These are phyloP conservation scores for Meliscaeva auricollis DNA, from an alignment of 2,888 invertebrate species.

Conservation along the genomic window DNA sequence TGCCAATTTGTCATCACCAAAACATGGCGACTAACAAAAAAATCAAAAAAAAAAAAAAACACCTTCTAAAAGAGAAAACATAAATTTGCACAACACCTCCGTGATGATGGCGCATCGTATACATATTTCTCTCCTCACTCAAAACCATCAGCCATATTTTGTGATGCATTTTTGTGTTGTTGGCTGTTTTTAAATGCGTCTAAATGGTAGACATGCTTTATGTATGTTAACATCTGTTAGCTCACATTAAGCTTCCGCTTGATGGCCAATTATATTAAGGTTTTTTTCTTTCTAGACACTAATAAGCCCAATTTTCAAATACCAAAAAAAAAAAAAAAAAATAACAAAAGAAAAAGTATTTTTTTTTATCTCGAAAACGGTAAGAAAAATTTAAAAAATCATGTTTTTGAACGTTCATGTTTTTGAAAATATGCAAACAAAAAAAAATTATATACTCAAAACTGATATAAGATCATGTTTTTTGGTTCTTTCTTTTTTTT, in stretches of 20 bases:
- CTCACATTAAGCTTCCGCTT: constrained; percentile 23
- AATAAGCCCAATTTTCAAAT: constrained; percentile 5
- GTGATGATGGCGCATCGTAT: constrained; percentile 17
- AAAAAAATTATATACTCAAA: background rate
- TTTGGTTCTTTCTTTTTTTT: background rate
- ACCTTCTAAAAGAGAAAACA: background rate
- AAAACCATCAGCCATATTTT: background rate
- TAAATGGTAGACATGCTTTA: background rate
- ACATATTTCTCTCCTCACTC: background rate
- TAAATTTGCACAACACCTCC: background rate
- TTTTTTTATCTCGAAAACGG: constrained; percentile 17
- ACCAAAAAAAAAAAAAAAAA: constrained; percentile 13
- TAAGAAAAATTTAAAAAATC: no score
- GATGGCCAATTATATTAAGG: constrained; percentile 13
- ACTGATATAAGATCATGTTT: background rate
- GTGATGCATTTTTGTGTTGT: background rate
- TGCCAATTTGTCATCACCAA: constrained; percentile 34
- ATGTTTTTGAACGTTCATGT: background rate
- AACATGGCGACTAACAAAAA: constrained; percentile 9
- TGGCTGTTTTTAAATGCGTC: no score
- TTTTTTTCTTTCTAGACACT: background rate
- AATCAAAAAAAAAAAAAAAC: background rate
- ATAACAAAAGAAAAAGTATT: background rate
- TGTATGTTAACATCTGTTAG: constrained; percentile 49
- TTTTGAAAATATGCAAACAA: no score